These are phyloP conservation scores for Drosophila mettleri DNA, from an alignment of 2,888 invertebrate genomes.

Conservation along the genomic window DNA sequence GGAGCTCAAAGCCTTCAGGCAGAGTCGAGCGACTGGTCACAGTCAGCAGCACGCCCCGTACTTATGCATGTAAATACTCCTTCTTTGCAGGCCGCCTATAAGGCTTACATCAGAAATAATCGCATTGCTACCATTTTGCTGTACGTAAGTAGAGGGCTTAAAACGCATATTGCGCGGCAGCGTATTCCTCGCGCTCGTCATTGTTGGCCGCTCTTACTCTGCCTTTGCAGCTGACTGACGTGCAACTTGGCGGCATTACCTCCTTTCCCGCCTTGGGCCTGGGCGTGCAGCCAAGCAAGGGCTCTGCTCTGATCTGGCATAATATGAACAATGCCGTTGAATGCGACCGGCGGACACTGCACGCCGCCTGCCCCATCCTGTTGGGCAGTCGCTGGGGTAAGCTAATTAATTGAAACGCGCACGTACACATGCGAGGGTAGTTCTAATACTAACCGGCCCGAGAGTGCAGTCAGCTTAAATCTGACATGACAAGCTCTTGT, in stretches of 20 bases:
- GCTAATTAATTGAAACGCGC: not conserved
- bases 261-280: slow-evolving; percentile 41
- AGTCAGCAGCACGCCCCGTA: not conserved
- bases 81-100: slow-evolving; percentile 3
- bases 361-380: slow-evolving; percentile 50
- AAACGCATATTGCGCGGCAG: slow-evolving; percentile 8
- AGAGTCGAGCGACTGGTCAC: not conserved
- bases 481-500: not conserved
- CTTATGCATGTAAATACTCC: not conserved
- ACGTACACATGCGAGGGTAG: not conserved
- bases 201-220: not conserved
- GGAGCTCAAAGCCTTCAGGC: too few species aligned
- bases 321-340: slow-evolving; percentile 23
- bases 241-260: slow-evolving; percentile 36
- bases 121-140: slow-evolving; percentile 42
- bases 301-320: slow-evolving; percentile 45
- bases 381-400: slow-evolving; percentile 51
- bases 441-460: not conserved
- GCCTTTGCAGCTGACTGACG: slow-evolving; percentile 39
- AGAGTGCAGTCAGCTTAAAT: too few species aligned
- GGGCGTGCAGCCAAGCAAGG: slow-evolving; percentile 25
- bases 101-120: slow-evolving; percentile 12
- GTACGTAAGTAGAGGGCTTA: slow-evolving; percentile 43
- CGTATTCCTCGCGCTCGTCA: not conserved
- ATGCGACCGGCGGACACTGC: slow-evolving; percentile 35